phyloP scores from a whole-genome alignment of 2,113 vertebrate species.

The Pelecanoides urinatrix region DNA sequence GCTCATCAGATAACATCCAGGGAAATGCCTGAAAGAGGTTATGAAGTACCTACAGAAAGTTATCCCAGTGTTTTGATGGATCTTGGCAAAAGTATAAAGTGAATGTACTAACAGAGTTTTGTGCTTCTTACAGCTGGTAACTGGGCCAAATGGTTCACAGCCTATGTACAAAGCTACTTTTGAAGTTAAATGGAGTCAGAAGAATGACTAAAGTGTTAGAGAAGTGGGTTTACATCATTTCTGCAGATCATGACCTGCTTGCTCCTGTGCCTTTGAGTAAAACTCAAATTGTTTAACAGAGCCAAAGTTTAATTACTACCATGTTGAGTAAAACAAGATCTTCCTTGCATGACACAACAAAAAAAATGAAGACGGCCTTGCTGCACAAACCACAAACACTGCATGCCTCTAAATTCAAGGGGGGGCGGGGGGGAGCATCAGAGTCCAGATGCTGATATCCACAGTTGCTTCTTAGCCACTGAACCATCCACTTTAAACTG shows the following conservation, averaged over 20 bases:
- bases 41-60: not conserved
- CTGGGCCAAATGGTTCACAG: not conserved
- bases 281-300: not conserved
- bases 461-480: not conserved
- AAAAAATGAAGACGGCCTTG: not conserved
- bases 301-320: not conserved
- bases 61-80: not conserved
- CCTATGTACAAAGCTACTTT: not conserved
- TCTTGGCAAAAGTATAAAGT: not conserved
- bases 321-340: not conserved
- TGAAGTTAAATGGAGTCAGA: not conserved
- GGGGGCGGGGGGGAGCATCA: not conserved
- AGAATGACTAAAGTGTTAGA: not conserved
- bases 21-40: not conserved
- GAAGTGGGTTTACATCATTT: not conserved
- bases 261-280: not conserved
- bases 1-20: not conserved
- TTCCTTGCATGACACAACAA: not conserved
- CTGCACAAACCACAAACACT: not conserved
- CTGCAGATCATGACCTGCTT: not conserved
- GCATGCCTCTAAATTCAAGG: not conserved
- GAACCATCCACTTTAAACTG: not conserved
- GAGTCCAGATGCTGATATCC: not conserved
- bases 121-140: not conserved
- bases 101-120: not conserved